Percentiles rank a stretch among this genome's conserved stretches.
Conservation (phyloP, 2,797 vertebrate species). For the Pipistrellus kuhlii region DNA sequence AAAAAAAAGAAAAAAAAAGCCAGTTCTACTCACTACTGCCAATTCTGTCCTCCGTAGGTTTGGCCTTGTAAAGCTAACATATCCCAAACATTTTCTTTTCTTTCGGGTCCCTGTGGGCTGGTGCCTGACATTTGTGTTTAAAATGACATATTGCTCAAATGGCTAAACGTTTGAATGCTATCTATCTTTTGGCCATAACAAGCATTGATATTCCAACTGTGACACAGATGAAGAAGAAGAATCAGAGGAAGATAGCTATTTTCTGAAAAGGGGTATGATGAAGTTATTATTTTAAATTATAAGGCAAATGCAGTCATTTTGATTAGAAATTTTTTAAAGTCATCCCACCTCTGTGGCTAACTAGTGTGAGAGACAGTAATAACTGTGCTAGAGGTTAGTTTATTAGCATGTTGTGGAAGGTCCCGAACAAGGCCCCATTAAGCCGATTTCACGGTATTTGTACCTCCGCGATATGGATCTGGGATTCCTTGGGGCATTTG, state of each 20-base stretch:
- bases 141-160: slow-evolving; percentile 59
- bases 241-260: not conserved
- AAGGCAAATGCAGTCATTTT: slow-evolving; percentile 10
- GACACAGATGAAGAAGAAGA: not conserved
- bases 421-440: not conserved
- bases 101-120: slow-evolving; percentile 33
- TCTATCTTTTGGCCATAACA: slow-evolving; percentile 72
- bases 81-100: slow-evolving; percentile 68
- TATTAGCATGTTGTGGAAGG: not conserved
- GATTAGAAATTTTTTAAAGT: slow-evolving; percentile 29
- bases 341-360: not conserved
- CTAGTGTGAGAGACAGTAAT: not conserved
- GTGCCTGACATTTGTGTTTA: slow-evolving; percentile 68
- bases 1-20: too few species aligned
- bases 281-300: slow-evolving; percentile 46
- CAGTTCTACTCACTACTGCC: slow-evolving; percentile 57
- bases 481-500: slow-evolving; percentile 63
- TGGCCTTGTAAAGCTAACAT: slow-evolving; percentile 70
- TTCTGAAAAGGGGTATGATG: slow-evolving; percentile 54
- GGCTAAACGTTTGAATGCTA: not conserved
- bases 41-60: slow-evolving; percentile 63
- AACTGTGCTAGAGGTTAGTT: not conserved
- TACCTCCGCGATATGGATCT: slow-evolving; percentile 73
- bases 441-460: slow-evolving; percentile 33
- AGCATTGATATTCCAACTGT: not conserved